phyloP scores from a whole-genome alignment of 2,888 invertebrate genomes.

The Halocaridina rubra region DNA sequence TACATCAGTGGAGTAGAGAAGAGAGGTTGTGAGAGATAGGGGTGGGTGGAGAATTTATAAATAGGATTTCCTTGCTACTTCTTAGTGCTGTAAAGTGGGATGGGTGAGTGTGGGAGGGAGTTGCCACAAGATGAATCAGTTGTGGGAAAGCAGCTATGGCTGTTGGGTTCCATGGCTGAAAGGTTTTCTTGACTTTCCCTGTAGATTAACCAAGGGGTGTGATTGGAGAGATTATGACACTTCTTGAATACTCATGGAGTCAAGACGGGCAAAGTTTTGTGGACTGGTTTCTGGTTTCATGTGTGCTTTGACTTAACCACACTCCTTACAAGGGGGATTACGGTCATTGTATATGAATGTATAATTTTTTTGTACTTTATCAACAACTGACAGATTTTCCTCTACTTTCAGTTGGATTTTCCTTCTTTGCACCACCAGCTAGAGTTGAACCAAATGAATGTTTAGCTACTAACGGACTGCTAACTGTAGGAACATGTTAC shows the following conservation, averaged over 20 bases:
- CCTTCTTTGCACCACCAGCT: conserved; percentile 21
- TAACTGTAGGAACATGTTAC: conserved; percentile 36
- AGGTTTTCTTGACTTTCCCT: too few species aligned
- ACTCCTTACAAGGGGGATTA: neutral
- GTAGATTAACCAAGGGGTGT: too few species aligned
- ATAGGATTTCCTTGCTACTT: too few species aligned
- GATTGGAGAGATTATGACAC: neutral
- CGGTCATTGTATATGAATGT: neutral
- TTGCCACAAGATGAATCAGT: too few species aligned
- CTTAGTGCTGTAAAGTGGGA: too few species aligned
- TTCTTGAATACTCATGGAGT: neutral
- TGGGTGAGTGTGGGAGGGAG: too few species aligned
- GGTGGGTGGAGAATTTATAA: too few species aligned
- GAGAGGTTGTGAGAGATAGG: too few species aligned
- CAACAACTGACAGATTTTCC: neutral
- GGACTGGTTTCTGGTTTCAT: neutral
- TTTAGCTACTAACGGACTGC: conserved; percentile 12
- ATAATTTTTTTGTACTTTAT: neutral
- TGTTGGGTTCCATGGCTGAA: too few species aligned
- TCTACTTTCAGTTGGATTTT: conserved; percentile 24
- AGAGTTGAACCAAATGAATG: neutral
- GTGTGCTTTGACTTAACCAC: too few species aligned
- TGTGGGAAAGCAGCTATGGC: too few species aligned
- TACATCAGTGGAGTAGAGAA: too few species aligned
- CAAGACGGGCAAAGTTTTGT: neutral